A percentile compares a stretch with the other conserved stretches of the same genome.
Evolutionary conservation across 2,797 vertebrate species (phyloP).

Genomic region (Morelia viridis): DNA sequence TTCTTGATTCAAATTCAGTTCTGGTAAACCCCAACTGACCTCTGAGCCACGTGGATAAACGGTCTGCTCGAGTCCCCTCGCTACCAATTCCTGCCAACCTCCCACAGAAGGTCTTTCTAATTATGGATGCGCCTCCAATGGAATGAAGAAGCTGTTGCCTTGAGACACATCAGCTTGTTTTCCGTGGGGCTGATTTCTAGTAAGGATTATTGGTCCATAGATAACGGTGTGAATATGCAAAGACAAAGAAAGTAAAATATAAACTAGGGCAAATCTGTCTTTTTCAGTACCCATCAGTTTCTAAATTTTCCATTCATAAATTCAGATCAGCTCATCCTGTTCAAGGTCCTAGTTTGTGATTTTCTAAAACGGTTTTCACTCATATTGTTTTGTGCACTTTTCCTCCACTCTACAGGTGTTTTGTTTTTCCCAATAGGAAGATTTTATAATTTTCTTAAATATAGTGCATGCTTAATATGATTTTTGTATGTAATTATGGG

Average conservation of each 20-base stretch:
- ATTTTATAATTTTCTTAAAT: background rate
- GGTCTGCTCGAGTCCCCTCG: background rate
- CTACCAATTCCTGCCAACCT: conserved; percentile 3
- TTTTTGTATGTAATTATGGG: no score
- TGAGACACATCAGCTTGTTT: background rate
- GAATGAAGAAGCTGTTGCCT: conserved; percentile 21
- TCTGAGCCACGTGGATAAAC: conserved; percentile 51
- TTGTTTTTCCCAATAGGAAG: background rate
- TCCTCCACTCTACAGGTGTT: background rate
- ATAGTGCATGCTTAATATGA: no score
- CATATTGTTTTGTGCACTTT: background rate
- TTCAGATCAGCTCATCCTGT: background rate
- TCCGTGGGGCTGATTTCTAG: background rate
- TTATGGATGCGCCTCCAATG: conserved; percentile 8
- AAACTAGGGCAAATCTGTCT: background rate
- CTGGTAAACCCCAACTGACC: conserved; percentile 40
- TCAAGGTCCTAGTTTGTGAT: background rate
- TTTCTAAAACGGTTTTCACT: background rate
- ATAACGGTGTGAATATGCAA: background rate
- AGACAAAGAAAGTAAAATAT: background rate
- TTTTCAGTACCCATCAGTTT: background rate
- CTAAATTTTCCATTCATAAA: background rate
- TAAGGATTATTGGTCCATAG: background rate
- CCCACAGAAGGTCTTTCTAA: conserved; percentile 45
- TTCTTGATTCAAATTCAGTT: conserved; percentile 25